Base-by-base conservation (phyloP, 1,140 invertebrate genomes). In the Drosophila kurseongensis region DNA sequence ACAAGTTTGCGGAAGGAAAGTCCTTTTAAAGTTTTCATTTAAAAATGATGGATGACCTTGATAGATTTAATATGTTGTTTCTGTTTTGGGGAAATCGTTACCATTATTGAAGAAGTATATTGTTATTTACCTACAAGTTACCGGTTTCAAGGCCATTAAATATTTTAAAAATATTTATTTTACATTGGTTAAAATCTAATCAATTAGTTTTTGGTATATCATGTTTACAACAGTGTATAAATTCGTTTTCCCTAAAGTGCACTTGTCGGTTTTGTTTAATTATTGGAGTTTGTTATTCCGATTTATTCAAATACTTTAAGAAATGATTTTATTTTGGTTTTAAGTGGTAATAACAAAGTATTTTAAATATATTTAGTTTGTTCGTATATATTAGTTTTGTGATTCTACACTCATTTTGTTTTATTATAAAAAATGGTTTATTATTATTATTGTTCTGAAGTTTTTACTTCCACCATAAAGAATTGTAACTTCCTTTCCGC, bases 401-500 rank as follows among this genome's bases (percentile, higher is more conserved):
- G 2, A 23, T 8, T 59, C 35, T 12, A 4, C 32, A 50, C n/a
- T 32, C 0, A n/a, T 5, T 14, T 35, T 14, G 10, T 35, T 29
- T 0, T 10, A 12, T 8, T 32, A 1, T 5, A 35, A 42, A 13
- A 10, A 23, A 1, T 32, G n/a, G 1, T 23, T 23, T 9, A 23
- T 10, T 42, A 4, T 9, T 54, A 16, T 14, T 42, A 27, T 40
- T 40, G 0, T 12, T 6, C 10, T 14, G 13, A 47, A 38, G 38
- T 0, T 35, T 13, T 23, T 9, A 36, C 6, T 55, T 40, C 29
- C 38, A 32, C 41, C 13, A 36, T 32, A 23, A 16, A 45, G 50
- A 36, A 8, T 36, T 50, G 10, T 82, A 38, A 74, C 77, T 83
- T 90, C 86, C 79, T 81, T 75, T 54, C 66, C 68, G 75, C 67